Conservation (phyloP, 37 sponge, comb jelly and placozoan genomes). For the Beroe forskalii region DNA sequence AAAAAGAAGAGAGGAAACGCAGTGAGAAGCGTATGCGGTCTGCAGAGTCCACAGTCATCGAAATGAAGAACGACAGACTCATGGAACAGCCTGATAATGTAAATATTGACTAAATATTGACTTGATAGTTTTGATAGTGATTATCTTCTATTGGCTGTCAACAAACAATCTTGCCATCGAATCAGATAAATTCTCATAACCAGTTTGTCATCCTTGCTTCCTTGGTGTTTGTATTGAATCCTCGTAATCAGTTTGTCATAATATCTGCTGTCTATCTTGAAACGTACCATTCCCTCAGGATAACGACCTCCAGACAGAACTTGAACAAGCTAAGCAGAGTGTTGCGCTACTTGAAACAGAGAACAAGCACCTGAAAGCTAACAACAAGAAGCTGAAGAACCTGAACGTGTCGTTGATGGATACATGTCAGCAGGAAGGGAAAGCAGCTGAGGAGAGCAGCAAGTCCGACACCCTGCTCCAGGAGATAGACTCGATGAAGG, state of each 20-base stretch:
- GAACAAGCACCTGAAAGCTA: constrained; percentile 54
- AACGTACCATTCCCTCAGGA: constrained; percentile 47
- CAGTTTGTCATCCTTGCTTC: too few relatives aligned
- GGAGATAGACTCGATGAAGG: constrained; percentile 41
- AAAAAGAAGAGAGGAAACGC: constrained; percentile 41
- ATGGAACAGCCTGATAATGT: background rate
- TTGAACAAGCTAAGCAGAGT: constrained; percentile 24
- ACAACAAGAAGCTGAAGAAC: constrained; percentile 6
- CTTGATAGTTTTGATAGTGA: too few relatives aligned
- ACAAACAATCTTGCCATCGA: too few relatives aligned
- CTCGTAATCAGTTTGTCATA: too few relatives aligned
- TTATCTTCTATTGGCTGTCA: too few relatives aligned
- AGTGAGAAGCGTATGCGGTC: constrained; percentile 16
- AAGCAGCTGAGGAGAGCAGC: background rate
- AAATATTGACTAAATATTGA: too few relatives aligned
- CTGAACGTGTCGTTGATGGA: constrained; percentile 8
- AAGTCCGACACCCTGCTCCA: constrained; percentile 3
- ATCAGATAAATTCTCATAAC: too few relatives aligned
- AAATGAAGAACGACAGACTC: constrained; percentile 34
- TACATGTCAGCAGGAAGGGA: background rate
- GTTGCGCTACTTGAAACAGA: background rate
- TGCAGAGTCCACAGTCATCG: constrained; percentile 36
- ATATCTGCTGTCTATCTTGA: too few relatives aligned
- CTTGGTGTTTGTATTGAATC: too few relatives aligned
- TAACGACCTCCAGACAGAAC: background rate